phyloP scores from a whole-genome alignment of 2,888 invertebrate genomes.

The Fragum fragum region DNA sequence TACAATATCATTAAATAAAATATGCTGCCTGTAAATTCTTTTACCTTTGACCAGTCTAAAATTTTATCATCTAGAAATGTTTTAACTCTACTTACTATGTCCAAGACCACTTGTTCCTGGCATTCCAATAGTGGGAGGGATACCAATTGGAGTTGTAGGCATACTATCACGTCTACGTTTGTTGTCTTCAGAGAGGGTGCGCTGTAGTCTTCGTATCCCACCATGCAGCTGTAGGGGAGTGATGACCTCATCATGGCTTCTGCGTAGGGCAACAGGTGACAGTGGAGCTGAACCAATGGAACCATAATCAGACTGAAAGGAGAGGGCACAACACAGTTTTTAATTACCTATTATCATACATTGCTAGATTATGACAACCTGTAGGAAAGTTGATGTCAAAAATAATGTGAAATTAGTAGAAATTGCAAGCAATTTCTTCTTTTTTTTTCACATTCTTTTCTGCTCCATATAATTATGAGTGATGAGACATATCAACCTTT shows the following conservation, averaged over 20 bases:
- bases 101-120: constrained; percentile 50
- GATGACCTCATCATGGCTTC: constrained; percentile 72
- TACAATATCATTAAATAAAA: too few relatives aligned
- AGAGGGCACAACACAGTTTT: background rate
- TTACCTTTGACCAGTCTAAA: too few relatives aligned
- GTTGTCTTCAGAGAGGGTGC: constrained; percentile 86
- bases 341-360: too few relatives aligned
- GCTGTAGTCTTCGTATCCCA: constrained; percentile 82
- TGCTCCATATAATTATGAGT: too few relatives aligned
- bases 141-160: constrained; percentile 78
- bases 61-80: too few relatives aligned
- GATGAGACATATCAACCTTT: too few relatives aligned
- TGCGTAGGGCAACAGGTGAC: constrained; percentile 81
- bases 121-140: constrained; percentile 54
- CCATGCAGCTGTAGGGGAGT: constrained; percentile 67
- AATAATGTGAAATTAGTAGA: too few relatives aligned
- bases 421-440: too few relatives aligned
- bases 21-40: too few relatives aligned
- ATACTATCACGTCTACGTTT: constrained; percentile 85
- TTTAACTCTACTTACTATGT: constrained; percentile 67
- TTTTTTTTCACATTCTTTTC: too few relatives aligned
- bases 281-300: constrained; percentile 77
- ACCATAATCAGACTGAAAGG: constrained; percentile 79
- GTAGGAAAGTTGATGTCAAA: too few relatives aligned
- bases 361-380: too few relatives aligned